phyloP scores from a whole-genome alignment of 2,113 vertebrate genomes.

The Gopherus evgoodei region DNA sequence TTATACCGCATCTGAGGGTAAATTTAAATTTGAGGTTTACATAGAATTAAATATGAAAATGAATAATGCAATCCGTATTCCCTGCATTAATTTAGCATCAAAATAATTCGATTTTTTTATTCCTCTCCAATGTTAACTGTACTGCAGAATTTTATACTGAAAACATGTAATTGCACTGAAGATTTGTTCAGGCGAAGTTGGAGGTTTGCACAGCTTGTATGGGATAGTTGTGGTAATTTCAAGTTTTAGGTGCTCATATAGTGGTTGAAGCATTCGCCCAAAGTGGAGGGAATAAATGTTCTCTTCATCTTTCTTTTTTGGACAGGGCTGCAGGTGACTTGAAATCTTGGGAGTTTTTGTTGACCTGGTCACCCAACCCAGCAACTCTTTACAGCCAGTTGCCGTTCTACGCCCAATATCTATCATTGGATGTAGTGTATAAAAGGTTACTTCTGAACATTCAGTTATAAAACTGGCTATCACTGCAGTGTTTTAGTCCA shows the following conservation, averaged over 20 bases:
- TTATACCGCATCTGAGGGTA: neutral
- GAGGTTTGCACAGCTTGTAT: neutral
- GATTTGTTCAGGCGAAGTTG: neutral
- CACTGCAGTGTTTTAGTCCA: neutral
- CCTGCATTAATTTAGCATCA: too few species aligned
- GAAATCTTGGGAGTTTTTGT: too few species aligned
- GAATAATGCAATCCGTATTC: neutral
- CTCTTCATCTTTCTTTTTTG: too few species aligned
- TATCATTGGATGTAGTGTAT: neutral
- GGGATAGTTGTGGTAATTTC: neutral
- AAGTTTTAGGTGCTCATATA: neutral
- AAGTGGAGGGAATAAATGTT: neutral
- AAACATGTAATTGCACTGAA: neutral
- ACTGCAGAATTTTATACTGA: neutral
- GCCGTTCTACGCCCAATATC: too few species aligned
- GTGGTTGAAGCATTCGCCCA: neutral
- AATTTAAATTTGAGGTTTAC: neutral
- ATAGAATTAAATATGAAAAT: neutral
- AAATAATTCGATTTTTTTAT: neutral
- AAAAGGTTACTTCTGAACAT: neutral
- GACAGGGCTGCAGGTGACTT: too few species aligned
- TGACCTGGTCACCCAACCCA: neutral
- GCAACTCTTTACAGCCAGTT: too few species aligned
- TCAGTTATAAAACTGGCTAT: neutral
- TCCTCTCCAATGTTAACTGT: neutral